Evolutionary conservation across 2,888 invertebrate genomes (phyloP), one percentile per base, ranked within the genome.

Genomic region (Synergus japonicus): DNA sequence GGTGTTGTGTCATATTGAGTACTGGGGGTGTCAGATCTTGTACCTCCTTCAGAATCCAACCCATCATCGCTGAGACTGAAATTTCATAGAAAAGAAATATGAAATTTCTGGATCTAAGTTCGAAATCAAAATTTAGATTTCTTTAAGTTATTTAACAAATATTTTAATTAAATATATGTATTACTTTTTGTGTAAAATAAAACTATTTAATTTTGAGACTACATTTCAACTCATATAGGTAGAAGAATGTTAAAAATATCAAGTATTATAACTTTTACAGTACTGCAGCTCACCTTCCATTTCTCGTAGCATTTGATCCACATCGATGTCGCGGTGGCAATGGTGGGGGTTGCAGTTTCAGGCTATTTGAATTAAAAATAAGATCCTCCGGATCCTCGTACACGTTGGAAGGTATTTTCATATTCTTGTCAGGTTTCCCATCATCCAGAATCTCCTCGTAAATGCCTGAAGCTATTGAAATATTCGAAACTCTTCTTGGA

Each of bases 391-490:
- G 79, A 67, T 81, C 79, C 67, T 83, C 64, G 81, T 88, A 90
- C 0, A 89, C 81, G 79, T 89, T 29, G 13, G 69, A 44, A 49
- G 69, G 69, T 29, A 69, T 4, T 8, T 29, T 69, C 4, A 46
- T 8, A 49, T 29, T 69, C 5, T 69, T 69, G 1, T 13, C 8
- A 9, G 29, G 22, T 69, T 69, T 69, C n/a, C 69, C 49, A 10
- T 69, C 69, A 49, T 95, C 95, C 0, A 93, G 91, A 83, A 95
- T 95, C 92, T 95, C 95, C 88, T 95, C 95, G 90, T 95, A 95
- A 84, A 95, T 94, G 65, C 95, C 95, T 0, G 95, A 95, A 29
- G 95, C 93, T 4, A 94, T 88, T 0, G 95, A 95, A 66, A 93
- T 92, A 43, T 94, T 93, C 0, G 95, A 95, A 81, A 93, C 92